Percentiles rank a stretch among this genome's conserved stretches.
Conservation (phyloP, 1,140 invertebrate species). For the Daktulosphaira vitifoliae region DNA sequence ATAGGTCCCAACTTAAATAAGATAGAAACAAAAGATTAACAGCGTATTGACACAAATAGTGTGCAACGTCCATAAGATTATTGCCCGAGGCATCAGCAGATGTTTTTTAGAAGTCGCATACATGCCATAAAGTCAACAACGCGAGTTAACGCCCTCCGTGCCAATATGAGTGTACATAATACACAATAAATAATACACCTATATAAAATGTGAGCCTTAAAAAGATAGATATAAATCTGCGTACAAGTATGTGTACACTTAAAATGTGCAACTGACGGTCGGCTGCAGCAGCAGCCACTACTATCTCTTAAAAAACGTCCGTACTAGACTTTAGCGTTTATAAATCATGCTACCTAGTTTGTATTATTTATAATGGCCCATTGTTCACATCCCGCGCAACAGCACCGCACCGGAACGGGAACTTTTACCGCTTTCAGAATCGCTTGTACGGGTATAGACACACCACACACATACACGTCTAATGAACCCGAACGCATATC, state of each 20-base stretch:
- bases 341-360: constrained; percentile 28
- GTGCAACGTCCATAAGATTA: no score
- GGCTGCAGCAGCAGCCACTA: not conserved
- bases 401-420: not conserved
- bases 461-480: not conserved
- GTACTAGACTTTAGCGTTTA: not conserved
- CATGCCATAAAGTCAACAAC: no score
- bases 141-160: constrained; percentile 6
- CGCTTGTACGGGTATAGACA: not conserved
- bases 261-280: no score
- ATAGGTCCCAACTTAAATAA: no score
- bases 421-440: constrained; percentile 7
- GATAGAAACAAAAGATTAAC: no score
- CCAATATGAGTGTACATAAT: not conserved
- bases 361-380: constrained; percentile 32
- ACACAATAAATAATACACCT: constrained; percentile 31
- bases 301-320: not conserved
- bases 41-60: no score
- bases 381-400: not conserved
- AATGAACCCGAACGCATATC: constrained; percentile 13
- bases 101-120: no score
- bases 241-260: not conserved
- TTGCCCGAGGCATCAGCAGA: no score
- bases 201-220: not conserved
- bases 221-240: constrained; percentile 23